Conservation (phyloP, 64 coral and sea anemone genomes). For the Anthopleura sola region DNA sequence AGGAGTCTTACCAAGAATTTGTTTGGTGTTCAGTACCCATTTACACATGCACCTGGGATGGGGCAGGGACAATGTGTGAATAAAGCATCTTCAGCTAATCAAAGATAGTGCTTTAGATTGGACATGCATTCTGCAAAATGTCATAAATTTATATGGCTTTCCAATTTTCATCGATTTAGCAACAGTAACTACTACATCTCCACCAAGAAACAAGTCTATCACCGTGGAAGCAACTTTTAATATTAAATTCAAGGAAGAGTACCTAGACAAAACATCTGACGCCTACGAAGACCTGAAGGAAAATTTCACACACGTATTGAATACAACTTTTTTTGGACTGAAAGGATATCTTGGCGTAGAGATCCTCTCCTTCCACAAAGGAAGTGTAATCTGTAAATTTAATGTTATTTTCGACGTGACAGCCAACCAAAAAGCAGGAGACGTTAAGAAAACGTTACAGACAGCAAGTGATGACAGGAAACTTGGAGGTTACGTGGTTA, state of each 20-base stretch:
- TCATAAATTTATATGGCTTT: too few species aligned
- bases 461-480: neutral
- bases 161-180: too few species aligned
- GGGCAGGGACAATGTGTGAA: too few species aligned
- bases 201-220: conserved; percentile 18
- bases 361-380: conserved; percentile 29
- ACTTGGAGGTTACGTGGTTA: neutral
- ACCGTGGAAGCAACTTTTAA: conserved; percentile 26
- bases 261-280: neutral
- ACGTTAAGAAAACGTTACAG: neutral
- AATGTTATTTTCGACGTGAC: conserved; percentile 5
- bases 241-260: conserved; percentile 28
- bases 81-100: too few species aligned
- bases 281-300: conserved; percentile 1
- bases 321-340: neutral
- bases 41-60: too few species aligned
- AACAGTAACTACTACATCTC: neutral
- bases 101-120: too few species aligned
- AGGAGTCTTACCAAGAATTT: too few species aligned
- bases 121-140: too few species aligned
- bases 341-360: neutral
- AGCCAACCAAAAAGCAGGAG: neutral
- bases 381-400: conserved; percentile 48
- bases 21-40: too few species aligned
- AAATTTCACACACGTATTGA: conserved; percentile 22